phyloP scores from a whole-genome alignment of 2,888 invertebrate species.

The Chironomus tentans region DNA sequence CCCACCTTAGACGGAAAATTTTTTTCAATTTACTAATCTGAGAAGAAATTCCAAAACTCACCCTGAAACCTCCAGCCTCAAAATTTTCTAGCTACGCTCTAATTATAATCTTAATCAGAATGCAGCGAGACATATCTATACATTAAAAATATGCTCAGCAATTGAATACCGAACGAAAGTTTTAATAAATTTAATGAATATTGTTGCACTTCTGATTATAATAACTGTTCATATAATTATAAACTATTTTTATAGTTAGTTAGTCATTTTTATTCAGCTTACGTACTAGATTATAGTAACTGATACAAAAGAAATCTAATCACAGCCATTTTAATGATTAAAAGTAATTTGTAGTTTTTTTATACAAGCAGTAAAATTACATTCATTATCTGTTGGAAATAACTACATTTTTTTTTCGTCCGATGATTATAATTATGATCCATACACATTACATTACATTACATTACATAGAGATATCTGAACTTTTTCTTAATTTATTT shows the following conservation, averaged over 20 bases:
- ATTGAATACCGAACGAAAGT: background rate
- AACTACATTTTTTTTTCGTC: no score
- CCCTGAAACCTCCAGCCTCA: no score
- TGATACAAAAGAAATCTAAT: background rate
- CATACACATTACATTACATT: no score
- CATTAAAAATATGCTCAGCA: background rate
- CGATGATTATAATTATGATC: no score
- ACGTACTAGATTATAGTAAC: background rate
- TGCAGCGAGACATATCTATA: no score
- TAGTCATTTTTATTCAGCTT: background rate
- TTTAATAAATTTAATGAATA: conserved; percentile 13
- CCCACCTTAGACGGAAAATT: no score
- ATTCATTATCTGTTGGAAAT: background rate
- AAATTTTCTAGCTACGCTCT: no score
- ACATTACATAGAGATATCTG: no score
- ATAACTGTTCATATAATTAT: background rate
- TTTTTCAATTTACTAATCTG: no score
- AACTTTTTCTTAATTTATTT: no score
- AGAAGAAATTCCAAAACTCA: no score
- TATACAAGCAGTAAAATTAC: background rate
- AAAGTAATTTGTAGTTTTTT: background rate
- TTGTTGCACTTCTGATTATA: conserved; percentile 11
- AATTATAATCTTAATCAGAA: no score
- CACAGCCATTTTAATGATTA: background rate
- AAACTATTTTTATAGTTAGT: background rate